Evolutionary conservation across 2,888 invertebrate genomes (phyloP).

Genomic region (Clivina fossor): DNA sequence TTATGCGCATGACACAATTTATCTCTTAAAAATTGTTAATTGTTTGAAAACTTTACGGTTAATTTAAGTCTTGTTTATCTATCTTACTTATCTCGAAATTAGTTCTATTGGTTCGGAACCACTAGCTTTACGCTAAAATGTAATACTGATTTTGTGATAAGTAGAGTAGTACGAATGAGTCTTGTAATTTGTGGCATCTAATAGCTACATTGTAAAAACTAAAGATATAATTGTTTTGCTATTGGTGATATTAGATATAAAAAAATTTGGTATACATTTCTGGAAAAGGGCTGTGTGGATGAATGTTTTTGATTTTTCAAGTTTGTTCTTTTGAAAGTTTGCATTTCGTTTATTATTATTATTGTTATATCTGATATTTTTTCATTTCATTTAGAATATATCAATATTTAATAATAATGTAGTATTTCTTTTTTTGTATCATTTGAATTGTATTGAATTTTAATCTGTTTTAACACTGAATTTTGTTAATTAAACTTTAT

Average conservation of each 20-base stretch:
- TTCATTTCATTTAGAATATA: background rate
- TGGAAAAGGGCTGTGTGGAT: constrained; percentile 42
- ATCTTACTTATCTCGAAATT: no score
- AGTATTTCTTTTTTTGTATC: constrained; percentile 21
- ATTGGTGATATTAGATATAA: constrained; percentile 46
- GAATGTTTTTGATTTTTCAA: constrained; percentile 14
- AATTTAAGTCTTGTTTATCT: no score
- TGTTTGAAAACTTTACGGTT: no score
- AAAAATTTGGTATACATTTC: constrained; percentile 41
- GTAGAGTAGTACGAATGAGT: no score
- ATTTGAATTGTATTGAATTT: constrained; percentile 9
- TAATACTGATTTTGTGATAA: no score
- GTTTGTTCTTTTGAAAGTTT: constrained; percentile 8
- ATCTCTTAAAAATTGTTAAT: no score
- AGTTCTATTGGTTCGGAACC: no score
- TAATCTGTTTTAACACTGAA: constrained; percentile 26
- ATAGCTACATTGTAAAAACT: no score
- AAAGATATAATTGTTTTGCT: no score
- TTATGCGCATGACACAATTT: no score
- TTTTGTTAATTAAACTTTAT: constrained; percentile 32
- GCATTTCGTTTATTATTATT: constrained; percentile 17
- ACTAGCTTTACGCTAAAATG: no score
- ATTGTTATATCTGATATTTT: constrained; percentile 12
- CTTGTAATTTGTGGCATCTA: no score
- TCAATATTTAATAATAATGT: background rate